Base-by-base conservation (phyloP, 2,797 vertebrate species). In the Acanthurus lineatus region DNA sequence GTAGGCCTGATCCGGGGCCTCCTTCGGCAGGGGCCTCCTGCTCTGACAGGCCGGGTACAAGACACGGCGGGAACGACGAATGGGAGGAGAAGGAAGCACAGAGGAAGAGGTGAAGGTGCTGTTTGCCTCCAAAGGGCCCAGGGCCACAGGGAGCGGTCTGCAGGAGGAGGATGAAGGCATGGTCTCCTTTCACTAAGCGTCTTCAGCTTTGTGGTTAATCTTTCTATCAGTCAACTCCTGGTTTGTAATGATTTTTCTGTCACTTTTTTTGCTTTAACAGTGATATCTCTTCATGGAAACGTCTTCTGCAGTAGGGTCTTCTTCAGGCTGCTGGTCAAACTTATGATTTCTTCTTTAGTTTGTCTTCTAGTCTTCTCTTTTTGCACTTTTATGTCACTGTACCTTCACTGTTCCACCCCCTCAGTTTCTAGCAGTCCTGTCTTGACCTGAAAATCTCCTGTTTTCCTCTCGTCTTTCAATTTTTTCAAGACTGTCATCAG, bases 31-130 rank as follows among this genome's bases (percentile, higher is more conserved):
- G 47, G 76, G 62, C 49, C 89, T 89, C 81, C 82, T 84, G 69
- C 84, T 88, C 69, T 81, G 73, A 1, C 3, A 82, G 15, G 94
- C 81, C 0, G 95, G 95, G 77, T 94, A 96, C 74, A 95, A 87
- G 35, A 96, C 93, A n/a, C 88, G 82, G 1, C 90, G 77, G 48
- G 68, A 28, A 0, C 92, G 86, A 1, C 88, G 88, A 5, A 42
- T 15, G 0, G 58, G 66, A 9, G 59, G 83, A 73, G 57, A 49
- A 35, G 62, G 76, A 60, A 15, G 16, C 20, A 7, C n/a, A 9
- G 69, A 19, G 32, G 61, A 14, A 11, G 72, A 8, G 64, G 45
- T 53, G 68, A 51, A 14, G 66, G 85, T 38, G 17, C 22, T 28
- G 69, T 63, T 42, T 42, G 61, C 15, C 11, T 80, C 77, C 48